These are phyloP conservation scores for Epistrophella euchroma DNA, from an alignment of 2,888 invertebrate genomes.

Conservation along the genomic window DNA sequence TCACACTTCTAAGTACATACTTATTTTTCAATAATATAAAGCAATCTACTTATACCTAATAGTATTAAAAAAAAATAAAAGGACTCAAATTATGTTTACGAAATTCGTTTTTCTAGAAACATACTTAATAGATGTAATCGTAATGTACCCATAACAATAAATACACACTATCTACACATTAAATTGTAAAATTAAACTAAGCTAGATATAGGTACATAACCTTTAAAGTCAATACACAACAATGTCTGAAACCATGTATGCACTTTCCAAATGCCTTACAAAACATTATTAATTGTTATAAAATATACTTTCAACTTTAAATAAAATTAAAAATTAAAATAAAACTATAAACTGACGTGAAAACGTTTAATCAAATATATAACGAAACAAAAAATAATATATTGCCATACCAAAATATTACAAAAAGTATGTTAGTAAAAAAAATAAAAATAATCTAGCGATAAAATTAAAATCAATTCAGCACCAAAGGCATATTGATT, in stretches of 20 bases:
- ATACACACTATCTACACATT: slow-evolving; percentile 44
- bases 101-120: neutral
- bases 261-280: slow-evolving; percentile 82
- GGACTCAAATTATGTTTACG: neutral
- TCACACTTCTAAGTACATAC: neutral
- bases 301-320: slow-evolving; percentile 40
- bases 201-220: slow-evolving; percentile 49
- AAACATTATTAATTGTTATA: slow-evolving; percentile 53
- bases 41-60: neutral
- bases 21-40: neutral
- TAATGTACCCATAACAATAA: slow-evolving; percentile 60
- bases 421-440: neutral
- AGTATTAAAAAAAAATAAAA: neutral
- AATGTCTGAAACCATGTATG: slow-evolving; percentile 88
- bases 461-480: slow-evolving; percentile 40
- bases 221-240: slow-evolving; percentile 70
- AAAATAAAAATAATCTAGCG: neutral
- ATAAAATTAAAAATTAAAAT: neutral
- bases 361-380: neutral
- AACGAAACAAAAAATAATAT: neutral
- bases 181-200: slow-evolving; percentile 9
- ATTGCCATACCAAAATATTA: slow-evolving; percentile 1
- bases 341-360: neutral
- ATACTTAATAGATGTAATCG: slow-evolving; percentile 13
- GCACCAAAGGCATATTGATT: slow-evolving; percentile 57